These are phyloP conservation scores for Eulemur mongoz DNA, from an alignment of 2,797 vertebrate genomes.

Conservation along the genomic window DNA sequence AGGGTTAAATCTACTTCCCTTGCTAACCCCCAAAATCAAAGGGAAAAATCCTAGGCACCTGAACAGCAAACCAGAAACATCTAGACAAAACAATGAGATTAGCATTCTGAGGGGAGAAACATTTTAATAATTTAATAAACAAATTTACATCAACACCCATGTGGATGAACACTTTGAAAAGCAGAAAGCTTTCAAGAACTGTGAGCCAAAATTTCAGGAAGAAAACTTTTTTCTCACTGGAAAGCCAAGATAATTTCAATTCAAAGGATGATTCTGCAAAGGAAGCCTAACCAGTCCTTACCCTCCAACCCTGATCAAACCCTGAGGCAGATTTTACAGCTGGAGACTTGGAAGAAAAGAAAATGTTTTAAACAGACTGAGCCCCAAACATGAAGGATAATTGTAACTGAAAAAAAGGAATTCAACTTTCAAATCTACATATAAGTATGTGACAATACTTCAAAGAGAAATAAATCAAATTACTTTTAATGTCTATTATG, in stretches of 20 bases:
- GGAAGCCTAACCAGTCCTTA: background rate
- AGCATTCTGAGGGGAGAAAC: background rate
- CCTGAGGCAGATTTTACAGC: background rate
- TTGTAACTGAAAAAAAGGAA: background rate
- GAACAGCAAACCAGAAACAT: conserved; percentile 52
- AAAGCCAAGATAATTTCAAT: conserved; percentile 46
- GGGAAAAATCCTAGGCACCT: conserved; percentile 21
- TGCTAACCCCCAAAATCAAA: conserved; percentile 22
- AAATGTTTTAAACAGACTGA: conserved; percentile 8
- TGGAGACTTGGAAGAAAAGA: background rate
- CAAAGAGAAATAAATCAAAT: conserved; percentile 21
- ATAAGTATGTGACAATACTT: background rate
- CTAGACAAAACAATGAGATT: conserved; percentile 43
- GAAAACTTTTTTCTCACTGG: conserved; percentile 33
- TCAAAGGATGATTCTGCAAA: conserved; percentile 44
- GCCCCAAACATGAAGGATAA: conserved; percentile 16
- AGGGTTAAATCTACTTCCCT: conserved; percentile 2
- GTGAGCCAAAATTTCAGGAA: conserved; percentile 35
- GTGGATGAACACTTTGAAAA: conserved; percentile 41
- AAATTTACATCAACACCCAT: background rate
- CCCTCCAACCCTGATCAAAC: background rate
- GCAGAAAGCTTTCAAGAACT: conserved; percentile 37
- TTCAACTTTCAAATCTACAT: background rate
- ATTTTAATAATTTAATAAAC: conserved; percentile 55
- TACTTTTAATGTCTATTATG: background rate